These are phyloP conservation scores for Julus scanicus DNA, from an alignment of 2,888 invertebrate species.

Conservation along the genomic window DNA sequence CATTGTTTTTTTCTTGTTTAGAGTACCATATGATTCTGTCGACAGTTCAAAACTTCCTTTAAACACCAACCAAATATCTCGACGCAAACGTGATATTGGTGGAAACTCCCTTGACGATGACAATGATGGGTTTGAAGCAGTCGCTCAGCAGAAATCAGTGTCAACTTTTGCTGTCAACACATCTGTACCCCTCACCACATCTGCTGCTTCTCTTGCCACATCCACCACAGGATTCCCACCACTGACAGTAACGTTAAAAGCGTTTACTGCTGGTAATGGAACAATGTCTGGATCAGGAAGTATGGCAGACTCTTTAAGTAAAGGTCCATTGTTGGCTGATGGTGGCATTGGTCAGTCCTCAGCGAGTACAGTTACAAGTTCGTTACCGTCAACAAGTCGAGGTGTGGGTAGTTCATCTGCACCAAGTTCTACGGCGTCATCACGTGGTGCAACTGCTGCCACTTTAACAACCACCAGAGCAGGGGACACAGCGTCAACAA, in stretches of 20 bases:
- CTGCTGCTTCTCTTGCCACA: neutral
- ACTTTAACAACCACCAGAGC: neutral
- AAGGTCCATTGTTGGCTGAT: neutral
- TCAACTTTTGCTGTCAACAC: too few species aligned
- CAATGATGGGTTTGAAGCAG: neutral
- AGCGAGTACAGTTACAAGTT: neutral
- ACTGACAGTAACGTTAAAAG: neutral
- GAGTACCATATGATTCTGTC: neutral
- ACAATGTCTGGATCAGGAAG: neutral
- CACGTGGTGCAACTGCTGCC: neutral
- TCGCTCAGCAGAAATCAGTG: neutral
- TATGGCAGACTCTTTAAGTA: neutral
- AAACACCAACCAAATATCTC: neutral
- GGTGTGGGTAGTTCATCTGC: neutral
- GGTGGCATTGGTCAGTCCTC: neutral
- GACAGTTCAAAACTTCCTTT: neutral
- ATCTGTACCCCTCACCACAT: neutral
- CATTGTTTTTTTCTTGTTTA: neutral
- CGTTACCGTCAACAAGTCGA: neutral
- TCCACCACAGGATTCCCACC: neutral
- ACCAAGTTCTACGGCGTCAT: neutral
- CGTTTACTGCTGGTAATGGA: neutral
- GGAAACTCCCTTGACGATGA: neutral
- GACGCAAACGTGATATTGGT: neutral
- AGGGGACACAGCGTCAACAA: neutral